Evolutionary conservation across 2,888 invertebrate genomes (phyloP).

Genomic region (Nipponacmea schrenckii): DNA sequence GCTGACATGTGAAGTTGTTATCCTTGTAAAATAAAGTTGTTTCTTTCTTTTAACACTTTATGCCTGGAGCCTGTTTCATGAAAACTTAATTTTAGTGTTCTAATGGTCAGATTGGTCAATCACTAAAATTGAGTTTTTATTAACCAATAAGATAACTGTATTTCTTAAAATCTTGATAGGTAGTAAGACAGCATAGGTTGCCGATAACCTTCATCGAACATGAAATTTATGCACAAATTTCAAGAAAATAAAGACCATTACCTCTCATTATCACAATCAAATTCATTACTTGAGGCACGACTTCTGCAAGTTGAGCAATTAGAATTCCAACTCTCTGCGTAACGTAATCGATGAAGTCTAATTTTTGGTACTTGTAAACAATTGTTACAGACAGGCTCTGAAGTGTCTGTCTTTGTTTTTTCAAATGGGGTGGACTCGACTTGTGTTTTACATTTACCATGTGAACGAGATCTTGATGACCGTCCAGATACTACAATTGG

Average conservation of each 20-base stretch:
- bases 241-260: conserved; percentile 12
- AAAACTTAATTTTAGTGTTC: too few relatives aligned
- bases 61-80: too few relatives aligned
- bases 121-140: too few relatives aligned
- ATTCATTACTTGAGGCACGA: conserved; percentile 28
- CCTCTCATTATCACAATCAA: conserved; percentile 52
- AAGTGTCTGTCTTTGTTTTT: background rate
- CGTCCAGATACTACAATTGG: background rate
- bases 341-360: conserved; percentile 32
- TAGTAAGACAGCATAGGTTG: background rate
- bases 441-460: background rate
- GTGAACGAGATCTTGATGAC: background rate
- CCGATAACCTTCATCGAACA: too few relatives aligned
- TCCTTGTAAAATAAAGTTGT: too few relatives aligned
- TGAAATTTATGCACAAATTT: too few relatives aligned
- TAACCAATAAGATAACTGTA: too few relatives aligned
- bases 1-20: too few relatives aligned
- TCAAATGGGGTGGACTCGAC: background rate
- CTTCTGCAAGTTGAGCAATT: conserved; percentile 41
- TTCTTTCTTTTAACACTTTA: too few relatives aligned
- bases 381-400: conserved; percentile 10
- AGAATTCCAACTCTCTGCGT: conserved; percentile 33
- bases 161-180: too few relatives aligned
- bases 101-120: too few relatives aligned
- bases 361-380: conserved; percentile 24